These are phyloP conservation scores for Hyphantria cunea DNA, from an alignment of 1,140 invertebrate genomes.

Conservation along the genomic window DNA sequence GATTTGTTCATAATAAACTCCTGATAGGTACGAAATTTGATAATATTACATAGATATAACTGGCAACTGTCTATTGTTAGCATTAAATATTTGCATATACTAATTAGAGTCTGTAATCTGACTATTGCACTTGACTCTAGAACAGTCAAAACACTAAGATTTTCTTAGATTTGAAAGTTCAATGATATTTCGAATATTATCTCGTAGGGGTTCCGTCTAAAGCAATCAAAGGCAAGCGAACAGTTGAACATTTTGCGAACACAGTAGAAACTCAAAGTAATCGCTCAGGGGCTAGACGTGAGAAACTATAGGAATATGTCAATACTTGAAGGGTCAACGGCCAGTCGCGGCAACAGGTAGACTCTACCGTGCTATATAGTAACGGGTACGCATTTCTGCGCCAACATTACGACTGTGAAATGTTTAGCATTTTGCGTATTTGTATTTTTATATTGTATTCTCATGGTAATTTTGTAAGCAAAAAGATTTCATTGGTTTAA, in stretches of 20 bases:
- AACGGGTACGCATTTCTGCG: conserved; percentile 44
- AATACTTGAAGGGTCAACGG: conserved; percentile 77
- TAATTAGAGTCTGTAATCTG: too few species aligned
- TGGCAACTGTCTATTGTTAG: too few species aligned
- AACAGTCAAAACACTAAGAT: too few species aligned
- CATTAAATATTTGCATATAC: too few species aligned
- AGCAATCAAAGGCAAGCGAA: background rate
- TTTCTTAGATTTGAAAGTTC: too few species aligned
- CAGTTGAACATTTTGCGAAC: conserved; percentile 8
- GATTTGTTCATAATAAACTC: too few species aligned
- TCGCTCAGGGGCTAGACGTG: conserved; percentile 68
- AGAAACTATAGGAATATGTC: conserved; percentile 80
- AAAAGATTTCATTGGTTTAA: background rate
- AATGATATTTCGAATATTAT: too few species aligned
- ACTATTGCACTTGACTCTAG: too few species aligned
- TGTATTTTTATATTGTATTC: conserved; percentile 7
- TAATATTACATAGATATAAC: too few species aligned
- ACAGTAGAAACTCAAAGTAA: conserved; percentile 41
- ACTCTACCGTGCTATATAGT: conserved; percentile 57
- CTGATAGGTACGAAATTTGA: too few species aligned
- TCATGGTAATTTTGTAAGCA: background rate
- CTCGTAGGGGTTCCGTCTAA: too few species aligned
- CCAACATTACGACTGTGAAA: conserved; percentile 23
- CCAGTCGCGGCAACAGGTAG: conserved; percentile 68
- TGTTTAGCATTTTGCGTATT: conserved; percentile 25